Conservation (phyloP, 1,140 invertebrate genomes). For the Uloborus diversus region DNA sequence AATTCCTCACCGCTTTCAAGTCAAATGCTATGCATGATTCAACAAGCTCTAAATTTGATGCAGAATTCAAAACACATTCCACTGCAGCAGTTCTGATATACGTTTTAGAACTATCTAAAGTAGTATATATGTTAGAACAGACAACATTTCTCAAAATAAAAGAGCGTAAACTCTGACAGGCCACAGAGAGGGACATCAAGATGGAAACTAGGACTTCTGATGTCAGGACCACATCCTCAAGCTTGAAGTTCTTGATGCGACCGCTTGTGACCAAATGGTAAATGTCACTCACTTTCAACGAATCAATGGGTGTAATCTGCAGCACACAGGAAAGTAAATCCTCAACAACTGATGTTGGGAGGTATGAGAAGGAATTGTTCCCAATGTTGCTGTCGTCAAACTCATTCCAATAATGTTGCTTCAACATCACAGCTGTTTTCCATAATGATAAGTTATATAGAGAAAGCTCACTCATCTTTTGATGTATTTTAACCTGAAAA, state of each 20-base stretch:
- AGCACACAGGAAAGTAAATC: slow-evolving; percentile 3
- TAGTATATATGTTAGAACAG: slow-evolving; percentile 1
- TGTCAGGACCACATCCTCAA: slow-evolving; percentile 14
- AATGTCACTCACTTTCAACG: slow-evolving; percentile 25
- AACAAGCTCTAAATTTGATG: slow-evolving; percentile 1
- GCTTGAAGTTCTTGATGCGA: slow-evolving; percentile 11
- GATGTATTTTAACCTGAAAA: too few species aligned
- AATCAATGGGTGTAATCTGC: neutral
- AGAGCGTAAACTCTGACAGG: slow-evolving; percentile 2
- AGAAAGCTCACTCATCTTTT: neutral
- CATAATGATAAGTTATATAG: slow-evolving; percentile 16
- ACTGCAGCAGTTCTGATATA: slow-evolving; percentile 1
- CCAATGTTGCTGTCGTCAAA: neutral
- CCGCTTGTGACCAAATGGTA: slow-evolving; percentile 30
- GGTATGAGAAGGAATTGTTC: slow-evolving; percentile 15
- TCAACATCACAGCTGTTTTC: slow-evolving; percentile 14
- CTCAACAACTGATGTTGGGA: slow-evolving; percentile 8
- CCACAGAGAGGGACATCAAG: slow-evolving; percentile 17
- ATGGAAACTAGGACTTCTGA: slow-evolving; percentile 21
- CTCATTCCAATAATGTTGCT: slow-evolving; percentile 8
- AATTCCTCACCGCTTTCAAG: slow-evolving; percentile 5
- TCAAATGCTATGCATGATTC: slow-evolving; percentile 29
- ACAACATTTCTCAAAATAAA: slow-evolving; percentile 1
- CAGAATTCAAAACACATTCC: slow-evolving; percentile 3
- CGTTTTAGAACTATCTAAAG: neutral